Evolutionary conservation across 2,113 vertebrate genomes (phyloP), one percentile per base, ranked within the genome.

Genomic region (Gymnogyps californianus): DNA sequence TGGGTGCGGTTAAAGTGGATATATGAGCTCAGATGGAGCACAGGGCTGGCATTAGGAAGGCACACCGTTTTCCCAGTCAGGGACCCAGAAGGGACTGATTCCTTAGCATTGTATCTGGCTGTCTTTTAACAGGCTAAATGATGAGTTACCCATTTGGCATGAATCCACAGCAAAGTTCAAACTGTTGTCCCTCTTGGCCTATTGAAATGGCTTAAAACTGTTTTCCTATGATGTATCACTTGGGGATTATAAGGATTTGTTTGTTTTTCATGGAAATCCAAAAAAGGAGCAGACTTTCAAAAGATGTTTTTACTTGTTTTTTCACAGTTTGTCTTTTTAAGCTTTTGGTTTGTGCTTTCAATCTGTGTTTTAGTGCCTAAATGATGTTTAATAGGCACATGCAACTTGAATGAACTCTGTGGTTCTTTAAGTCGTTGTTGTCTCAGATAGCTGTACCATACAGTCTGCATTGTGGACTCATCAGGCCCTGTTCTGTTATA

Each of bases 401-500:
- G 44, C 8, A 34, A 57, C 34, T 36, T 91, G 59, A 59, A 25
- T 47, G 31, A 62, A 21, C 31, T 85, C 47, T 36, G 3, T 40
- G 34, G 17, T 36, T 83, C 42, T 55, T 86, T 24, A 64, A 58
- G 31, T 20, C 0, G 0, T 31, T 62, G 32, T 71, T 55, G 25
- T 49, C 38, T 93, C 6, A 13, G 17, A 4, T 26, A 13, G 18
- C 54, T 55, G 44, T 69, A 15, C 21, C 3, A 0, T 10, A 15
- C 52, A 36, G 8, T 26, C 31, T 77, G 62, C 19, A 1, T 6
- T 40, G 34, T n/a, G 26, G 36, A 14, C 38, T 90, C 21, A 28
- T 32, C 36, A 31, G 26, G 14, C 38, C 13, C 24, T 44, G 5
- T n/a, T 78, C 65, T 75, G 2, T 70, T 71, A 21, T 0, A 0